Evolutionary conservation across 2,888 invertebrate species (phyloP), one percentile per base, ranked within the genome.

Genomic region (Drosophila lacicola): DNA sequence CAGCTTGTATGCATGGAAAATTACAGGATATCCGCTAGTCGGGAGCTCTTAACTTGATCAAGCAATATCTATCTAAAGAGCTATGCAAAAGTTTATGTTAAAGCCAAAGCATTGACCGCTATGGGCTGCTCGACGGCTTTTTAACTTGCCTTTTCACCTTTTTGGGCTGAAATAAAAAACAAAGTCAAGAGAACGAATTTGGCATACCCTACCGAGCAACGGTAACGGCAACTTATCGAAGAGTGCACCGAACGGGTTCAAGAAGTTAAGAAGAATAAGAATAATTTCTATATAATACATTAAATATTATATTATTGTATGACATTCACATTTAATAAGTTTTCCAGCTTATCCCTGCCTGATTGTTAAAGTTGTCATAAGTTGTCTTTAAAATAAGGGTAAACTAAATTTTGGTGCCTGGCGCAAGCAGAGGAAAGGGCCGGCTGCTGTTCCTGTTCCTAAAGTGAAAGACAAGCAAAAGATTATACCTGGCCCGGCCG

Each of bases 401-500:
- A 61, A 46, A 5, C 10, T 10, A 41, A 39, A 60, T 45, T 46
- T 55, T 53, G 54, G 29, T 34, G 44, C 45, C 19, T 34, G 46
- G 36, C 56, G 29, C 25, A 55, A 39, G 47, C 46, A 53, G 51
- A 25, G 64, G 19, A 45, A 58, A 41, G 56, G 57, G 9, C 34
- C 36, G 39, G 29, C 65, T 53, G 76, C 33, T 70, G 79, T 17
- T 53, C 33, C 55, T 53, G 39, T 9, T 25, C 44, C 66, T 50
- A 66, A 77, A 77, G 75, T 67, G 68, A 85, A 83, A 83, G 82
- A 87, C 85, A 83, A 84, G 82, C 82, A 80, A 82, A 78, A 88
- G 85, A 88, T 83, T 88, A 88, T 71, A 82, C 80, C 80, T 88
- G 85, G 70, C 86, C 78, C 82, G 73, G 85, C 85, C 83, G 70